A percentile compares a stretch with the other conserved stretches of the same genome.
Conservation (phyloP, 1,140 invertebrate genomes). For the Uloborus diversus region DNA sequence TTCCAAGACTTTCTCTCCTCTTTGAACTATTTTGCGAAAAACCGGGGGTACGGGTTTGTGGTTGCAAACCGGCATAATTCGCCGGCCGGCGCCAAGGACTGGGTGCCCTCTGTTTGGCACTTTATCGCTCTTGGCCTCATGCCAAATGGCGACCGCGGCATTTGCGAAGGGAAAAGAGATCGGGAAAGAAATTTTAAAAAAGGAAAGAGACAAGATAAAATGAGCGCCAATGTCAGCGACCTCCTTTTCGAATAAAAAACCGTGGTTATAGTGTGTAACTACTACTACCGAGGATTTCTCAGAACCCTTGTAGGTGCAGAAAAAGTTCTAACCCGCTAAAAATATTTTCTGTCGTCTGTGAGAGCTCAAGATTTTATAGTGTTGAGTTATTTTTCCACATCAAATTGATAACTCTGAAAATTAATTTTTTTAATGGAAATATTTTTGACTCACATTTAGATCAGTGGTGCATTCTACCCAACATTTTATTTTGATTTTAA, state of each 20-base stretch:
- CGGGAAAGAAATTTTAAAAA: neutral
- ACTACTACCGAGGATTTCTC: neutral
- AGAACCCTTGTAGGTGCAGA: neutral
- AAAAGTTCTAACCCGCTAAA: neutral
- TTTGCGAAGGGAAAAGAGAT: neutral
- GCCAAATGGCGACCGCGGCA: too few species aligned
- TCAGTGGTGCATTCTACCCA: too few species aligned
- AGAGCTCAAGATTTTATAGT: too few species aligned
- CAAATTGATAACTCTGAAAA: too few species aligned
- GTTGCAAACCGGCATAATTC: too few species aligned
- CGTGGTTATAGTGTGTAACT: neutral
- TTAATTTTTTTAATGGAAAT: too few species aligned
- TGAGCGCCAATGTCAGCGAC: conserved; percentile 22
- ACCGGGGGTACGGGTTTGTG: neutral
- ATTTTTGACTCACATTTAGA: too few species aligned
- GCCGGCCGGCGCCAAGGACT: neutral
- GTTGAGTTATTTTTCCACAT: too few species aligned
- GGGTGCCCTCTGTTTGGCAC: conserved; percentile 8
- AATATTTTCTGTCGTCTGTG: neutral
- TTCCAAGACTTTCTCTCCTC: neutral
- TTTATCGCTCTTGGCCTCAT: conserved; percentile 1
- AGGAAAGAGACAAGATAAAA: neutral
- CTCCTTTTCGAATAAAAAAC: neutral
- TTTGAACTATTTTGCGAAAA: neutral
- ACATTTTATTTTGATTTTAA: too few species aligned